phyloP scores from a whole-genome alignment of 2,113 vertebrate species.

The Salminus brasiliensis region DNA sequence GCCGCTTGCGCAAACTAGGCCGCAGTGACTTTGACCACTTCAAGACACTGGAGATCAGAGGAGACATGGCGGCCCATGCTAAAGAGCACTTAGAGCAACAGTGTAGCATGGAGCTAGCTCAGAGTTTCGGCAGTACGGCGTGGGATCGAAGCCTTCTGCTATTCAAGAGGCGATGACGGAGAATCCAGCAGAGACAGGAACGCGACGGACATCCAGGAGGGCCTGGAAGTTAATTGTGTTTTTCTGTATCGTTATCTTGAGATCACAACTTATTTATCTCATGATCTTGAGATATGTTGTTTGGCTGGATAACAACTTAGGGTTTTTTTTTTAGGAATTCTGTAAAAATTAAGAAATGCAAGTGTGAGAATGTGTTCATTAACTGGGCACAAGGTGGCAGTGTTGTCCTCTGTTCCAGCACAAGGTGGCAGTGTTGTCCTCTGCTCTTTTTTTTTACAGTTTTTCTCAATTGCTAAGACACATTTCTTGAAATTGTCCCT shows the following conservation, averaged over 20 bases:
- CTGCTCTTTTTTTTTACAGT: too few species aligned
- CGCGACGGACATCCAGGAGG: neutral
- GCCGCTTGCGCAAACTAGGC: slow-evolving; percentile 87
- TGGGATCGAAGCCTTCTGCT: slow-evolving; percentile 90
- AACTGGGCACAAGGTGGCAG: slow-evolving; percentile 18
- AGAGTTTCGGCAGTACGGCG: slow-evolving; percentile 84
- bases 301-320: too few species aligned
- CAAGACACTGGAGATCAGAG: slow-evolving; percentile 79
- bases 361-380: neutral
- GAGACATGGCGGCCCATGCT: slow-evolving; percentile 78
- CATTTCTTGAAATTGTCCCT: too few species aligned
- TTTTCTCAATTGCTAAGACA: too few species aligned
- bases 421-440: neutral
- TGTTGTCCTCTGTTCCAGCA: neutral
- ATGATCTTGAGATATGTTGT: too few species aligned
- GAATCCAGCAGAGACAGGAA: neutral
- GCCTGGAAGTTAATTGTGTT: neutral
- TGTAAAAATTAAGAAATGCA: too few species aligned
- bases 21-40: slow-evolving; percentile 88
- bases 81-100: slow-evolving; percentile 78
- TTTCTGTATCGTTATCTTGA: too few species aligned
- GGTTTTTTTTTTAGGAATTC: too few species aligned
- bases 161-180: slow-evolving; percentile 70
- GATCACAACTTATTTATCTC: too few species aligned
- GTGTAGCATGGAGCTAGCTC: slow-evolving; percentile 83